Conservation (phyloP, 2,797 vertebrate genomes). For the Anguilla megastoma region DNA sequence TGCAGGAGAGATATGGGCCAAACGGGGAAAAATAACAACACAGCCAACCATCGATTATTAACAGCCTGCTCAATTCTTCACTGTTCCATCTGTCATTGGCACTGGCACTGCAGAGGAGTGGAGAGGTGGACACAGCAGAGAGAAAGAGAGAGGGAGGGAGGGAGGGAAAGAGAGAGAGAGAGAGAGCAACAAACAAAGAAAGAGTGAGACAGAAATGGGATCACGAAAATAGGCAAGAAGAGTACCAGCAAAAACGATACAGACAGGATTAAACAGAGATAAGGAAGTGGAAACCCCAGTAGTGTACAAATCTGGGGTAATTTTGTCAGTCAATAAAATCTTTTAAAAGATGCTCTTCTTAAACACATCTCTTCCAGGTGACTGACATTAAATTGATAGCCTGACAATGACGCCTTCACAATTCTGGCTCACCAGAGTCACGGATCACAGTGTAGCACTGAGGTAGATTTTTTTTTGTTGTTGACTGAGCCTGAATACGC, state of each 20-base stretch:
- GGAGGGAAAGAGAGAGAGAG: background rate
- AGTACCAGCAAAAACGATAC: background rate
- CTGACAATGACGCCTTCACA: background rate
- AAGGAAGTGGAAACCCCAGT: background rate
- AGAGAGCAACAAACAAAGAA: too few species aligned
- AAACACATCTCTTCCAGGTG: background rate
- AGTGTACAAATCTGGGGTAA: background rate
- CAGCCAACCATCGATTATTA: constrained; percentile 20
- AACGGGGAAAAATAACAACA: constrained; percentile 13
- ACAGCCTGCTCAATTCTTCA: constrained; percentile 22
- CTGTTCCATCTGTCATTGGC: constrained; percentile 23
- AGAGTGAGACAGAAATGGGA: background rate
- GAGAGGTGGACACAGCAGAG: background rate
- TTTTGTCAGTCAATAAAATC: background rate
- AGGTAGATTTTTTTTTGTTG: background rate
- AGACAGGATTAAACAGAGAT: background rate
- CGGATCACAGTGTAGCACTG: background rate
- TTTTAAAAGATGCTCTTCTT: background rate
- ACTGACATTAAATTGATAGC: background rate
- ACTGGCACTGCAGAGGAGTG: background rate
- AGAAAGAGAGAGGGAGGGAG: background rate
- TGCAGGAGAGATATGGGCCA: constrained; percentile 7
- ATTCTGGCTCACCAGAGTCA: background rate
- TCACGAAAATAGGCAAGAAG: background rate
- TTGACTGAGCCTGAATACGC: background rate